These are phyloP conservation scores for Laticauda colubrina DNA, from an alignment of 2,113 vertebrate genomes.

Conservation along the genomic window DNA sequence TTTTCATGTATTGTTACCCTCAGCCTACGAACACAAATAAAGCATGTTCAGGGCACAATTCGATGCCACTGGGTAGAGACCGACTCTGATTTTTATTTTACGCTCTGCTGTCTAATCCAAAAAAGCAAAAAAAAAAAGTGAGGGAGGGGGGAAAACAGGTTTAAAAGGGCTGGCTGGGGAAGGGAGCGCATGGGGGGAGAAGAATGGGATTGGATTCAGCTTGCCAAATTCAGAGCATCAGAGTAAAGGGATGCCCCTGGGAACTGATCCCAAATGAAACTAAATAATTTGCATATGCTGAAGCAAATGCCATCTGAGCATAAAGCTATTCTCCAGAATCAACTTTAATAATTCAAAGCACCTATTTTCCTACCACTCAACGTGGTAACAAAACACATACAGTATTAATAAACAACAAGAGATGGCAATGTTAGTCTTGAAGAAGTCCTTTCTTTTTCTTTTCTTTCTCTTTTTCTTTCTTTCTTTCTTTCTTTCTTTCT, in stretches of 20 bases:
- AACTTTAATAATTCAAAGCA: conserved; percentile 79
- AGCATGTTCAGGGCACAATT: conserved; percentile 21
- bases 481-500: too few relatives aligned
- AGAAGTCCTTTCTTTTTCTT: not conserved
- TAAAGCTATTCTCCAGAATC: conserved; percentile 72
- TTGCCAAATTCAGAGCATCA: conserved; percentile 78
- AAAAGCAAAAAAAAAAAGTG: conserved; percentile 22
- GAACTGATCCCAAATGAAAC: conserved; percentile 83
- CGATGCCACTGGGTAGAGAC: conserved; percentile 13
- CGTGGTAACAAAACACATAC: conserved; percentile 55
- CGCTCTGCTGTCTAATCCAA: conserved; percentile 46
- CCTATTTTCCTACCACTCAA: conserved; percentile 68
- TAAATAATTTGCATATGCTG: conserved; percentile 83
- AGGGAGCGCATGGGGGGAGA: not conserved
- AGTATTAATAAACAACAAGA: conserved; percentile 56
- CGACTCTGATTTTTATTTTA: conserved; percentile 52
- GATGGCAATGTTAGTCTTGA: conserved; percentile 19
- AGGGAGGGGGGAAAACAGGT: not conserved
- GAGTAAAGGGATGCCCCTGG: conserved; percentile 76
- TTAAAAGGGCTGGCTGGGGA: not conserved
- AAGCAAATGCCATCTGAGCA: conserved; percentile 74
- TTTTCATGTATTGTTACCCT: conserved; percentile 9
- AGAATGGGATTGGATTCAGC: conserved; percentile 46
- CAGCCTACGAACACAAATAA: conserved; percentile 39
- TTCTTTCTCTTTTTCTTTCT: not conserved